These are phyloP conservation scores for Alethe castanea DNA, from an alignment of 2,113 vertebrate genomes.

Conservation along the genomic window DNA sequence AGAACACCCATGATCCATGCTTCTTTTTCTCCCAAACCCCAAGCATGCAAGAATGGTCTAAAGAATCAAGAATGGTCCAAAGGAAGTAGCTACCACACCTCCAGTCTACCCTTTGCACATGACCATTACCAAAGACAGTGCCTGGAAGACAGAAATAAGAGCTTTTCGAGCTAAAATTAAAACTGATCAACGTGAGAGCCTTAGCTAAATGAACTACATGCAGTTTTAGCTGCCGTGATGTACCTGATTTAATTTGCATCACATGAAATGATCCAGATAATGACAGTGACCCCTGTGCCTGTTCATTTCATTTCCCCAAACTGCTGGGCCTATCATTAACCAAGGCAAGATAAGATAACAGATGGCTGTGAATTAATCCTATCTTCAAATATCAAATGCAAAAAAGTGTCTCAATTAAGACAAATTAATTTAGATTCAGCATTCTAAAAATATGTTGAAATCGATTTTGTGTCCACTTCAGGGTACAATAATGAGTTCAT, in stretches of 20 bases:
- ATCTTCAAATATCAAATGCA: slow-evolving; percentile 27
- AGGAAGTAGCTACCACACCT: background rate
- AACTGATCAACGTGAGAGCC: background rate
- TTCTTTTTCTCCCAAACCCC: background rate
- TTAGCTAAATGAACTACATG: background rate
- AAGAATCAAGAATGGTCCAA: background rate
- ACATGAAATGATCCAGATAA: slow-evolving; percentile 21
- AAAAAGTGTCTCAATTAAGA: slow-evolving; percentile 34
- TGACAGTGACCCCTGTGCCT: slow-evolving; percentile 3
- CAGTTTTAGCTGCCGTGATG: background rate
- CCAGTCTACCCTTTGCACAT: background rate
- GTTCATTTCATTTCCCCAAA: slow-evolving; percentile 34
- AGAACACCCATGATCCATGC: background rate
- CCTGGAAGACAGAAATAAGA: background rate
- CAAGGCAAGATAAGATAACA: slow-evolving; percentile 12
- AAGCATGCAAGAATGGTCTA: background rate
- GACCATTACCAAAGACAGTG: accelerated
- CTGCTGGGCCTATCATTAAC: slow-evolving; percentile 27
- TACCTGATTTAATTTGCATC: slow-evolving; percentile 39
- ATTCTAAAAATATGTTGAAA: background rate
- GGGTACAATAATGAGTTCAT: background rate
- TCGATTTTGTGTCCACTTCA: background rate
- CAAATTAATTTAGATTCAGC: slow-evolving; percentile 28
- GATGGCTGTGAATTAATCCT: slow-evolving; percentile 31
- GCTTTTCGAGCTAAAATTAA: background rate